These are phyloP conservation scores for Corythaeola cristata DNA, from an alignment of 2,113 vertebrate genomes.

Conservation along the genomic window DNA sequence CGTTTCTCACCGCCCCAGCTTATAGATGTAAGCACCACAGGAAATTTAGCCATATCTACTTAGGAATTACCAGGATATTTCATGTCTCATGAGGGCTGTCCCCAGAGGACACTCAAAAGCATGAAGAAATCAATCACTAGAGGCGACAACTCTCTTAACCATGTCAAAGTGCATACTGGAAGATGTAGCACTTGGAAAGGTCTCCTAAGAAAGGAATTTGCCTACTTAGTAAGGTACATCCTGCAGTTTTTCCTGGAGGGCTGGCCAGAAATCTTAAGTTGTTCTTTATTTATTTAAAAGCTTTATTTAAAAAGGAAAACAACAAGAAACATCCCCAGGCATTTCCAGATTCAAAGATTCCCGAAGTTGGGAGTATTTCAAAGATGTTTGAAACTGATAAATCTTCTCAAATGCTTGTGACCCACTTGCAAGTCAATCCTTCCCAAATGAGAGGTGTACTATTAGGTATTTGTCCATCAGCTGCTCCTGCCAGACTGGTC, in stretches of 20 bases:
- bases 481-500: not conserved
- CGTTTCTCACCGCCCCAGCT: not conserved
- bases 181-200: not conserved
- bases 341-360: not conserved
- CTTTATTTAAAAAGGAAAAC: not conserved
- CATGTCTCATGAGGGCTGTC: not conserved
- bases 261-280: not conserved
- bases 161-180: rapidly evolving
- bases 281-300: not conserved
- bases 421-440: not conserved
- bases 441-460: not conserved
- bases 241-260: not conserved
- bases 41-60: not conserved
- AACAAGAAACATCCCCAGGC: not conserved
- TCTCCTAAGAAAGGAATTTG: not conserved
- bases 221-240: not conserved
- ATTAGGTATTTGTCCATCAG: not conserved
- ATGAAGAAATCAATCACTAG: not conserved
- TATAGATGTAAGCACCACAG: not conserved
- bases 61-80: not conserved
- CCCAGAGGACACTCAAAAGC: rapidly evolving
- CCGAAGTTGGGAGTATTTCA: not conserved
- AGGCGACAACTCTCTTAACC: not conserved
- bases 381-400: not conserved
- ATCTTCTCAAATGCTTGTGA: not conserved